Evolutionary conservation across 2,888 invertebrate genomes (phyloP), one percentile per base, ranked within the genome.

Genomic region (Noctua janthe): DNA sequence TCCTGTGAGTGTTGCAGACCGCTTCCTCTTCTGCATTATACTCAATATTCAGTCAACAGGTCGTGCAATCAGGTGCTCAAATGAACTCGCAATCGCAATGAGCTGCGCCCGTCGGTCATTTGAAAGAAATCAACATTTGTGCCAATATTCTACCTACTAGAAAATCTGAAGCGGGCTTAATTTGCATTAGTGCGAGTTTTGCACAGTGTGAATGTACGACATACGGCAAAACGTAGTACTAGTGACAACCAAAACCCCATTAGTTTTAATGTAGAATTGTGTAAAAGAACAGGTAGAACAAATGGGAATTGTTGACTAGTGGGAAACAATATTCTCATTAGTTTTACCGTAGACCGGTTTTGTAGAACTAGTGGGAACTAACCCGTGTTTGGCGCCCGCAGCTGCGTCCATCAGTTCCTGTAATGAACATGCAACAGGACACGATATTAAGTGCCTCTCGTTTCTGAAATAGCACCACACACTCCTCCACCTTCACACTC

Each of bases 51-150:
- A 83, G 51, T 23, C 35, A 83, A 77, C n/a, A 15, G 29, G n/a
- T 39, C 39, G 29, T 78, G 62, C 23, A 78, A 39, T 13, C 20
- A 39, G 29, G 23, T 70, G 17, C 20, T 56, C 29, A 70, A 64
- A 78, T 54, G 54, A 13, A 20, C 43, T 43, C 8, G 17, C 56
- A 83, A 76, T 43, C 8, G 13, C 56, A 83, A 76, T 54, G 6
- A 23, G 2, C 0, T n/a, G 29, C 49, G n/a, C n/a, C 7, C 29
- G 51, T 51, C n/a, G n/a, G 35, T 39, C 39, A 35, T 35, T 56
- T 20, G 13, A 51, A n/a, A 83, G 47, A 59, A 20, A 43, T n/a
- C 15, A 20, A 62, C 13, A 62, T 23, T 62, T 43, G 0, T 47
- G 47, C 47, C 10, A 47, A 10, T 47, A 47, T 47, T 10, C 47